A percentile compares a stretch with the other conserved stretches of the same genome.
phyloP scores from a whole-genome alignment of 2,888 invertebrate species.

The Yponomeuta cagnagella region DNA sequence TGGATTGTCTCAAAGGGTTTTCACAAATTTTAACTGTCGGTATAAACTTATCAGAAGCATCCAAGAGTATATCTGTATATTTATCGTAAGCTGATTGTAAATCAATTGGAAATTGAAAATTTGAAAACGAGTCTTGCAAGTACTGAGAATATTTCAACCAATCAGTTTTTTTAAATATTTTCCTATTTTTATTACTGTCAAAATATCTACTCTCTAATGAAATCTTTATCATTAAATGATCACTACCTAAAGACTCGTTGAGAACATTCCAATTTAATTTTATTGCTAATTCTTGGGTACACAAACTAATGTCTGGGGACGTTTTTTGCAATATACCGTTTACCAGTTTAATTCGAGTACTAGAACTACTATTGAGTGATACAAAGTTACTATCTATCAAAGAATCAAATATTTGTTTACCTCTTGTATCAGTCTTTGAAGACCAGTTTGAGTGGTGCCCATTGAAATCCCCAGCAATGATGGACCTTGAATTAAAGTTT shows the following conservation, averaged over 20 bases:
- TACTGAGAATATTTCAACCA: constrained; percentile 15
- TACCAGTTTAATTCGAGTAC: constrained; percentile 20
- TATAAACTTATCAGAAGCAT: constrained; percentile 3
- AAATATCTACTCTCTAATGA: constrained; percentile 21
- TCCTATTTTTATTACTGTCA: constrained; percentile 22
- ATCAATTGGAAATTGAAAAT: neutral
- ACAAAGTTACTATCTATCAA: constrained; percentile 18
- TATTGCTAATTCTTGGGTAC: constrained; percentile 19
- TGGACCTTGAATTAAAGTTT: constrained; percentile 10
- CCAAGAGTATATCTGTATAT: neutral
- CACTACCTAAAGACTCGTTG: constrained; percentile 21
- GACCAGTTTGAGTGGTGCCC: constrained; percentile 22
- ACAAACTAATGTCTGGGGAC: constrained; percentile 21
- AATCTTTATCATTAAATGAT: too few relatives aligned
- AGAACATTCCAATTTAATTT: constrained; percentile 18
- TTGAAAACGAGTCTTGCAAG: neutral
- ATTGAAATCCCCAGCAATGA: constrained; percentile 22
- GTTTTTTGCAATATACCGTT: constrained; percentile 17
- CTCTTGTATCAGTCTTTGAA: constrained; percentile 19
- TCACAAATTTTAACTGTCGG: neutral
- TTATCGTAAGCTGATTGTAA: neutral
- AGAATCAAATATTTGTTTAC: constrained; percentile 18
- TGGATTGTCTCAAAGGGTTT: neutral
- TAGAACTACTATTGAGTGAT: constrained; percentile 18
- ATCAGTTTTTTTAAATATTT: constrained; percentile 18